These are phyloP conservation scores for Malurus leucopterus DNA, from an alignment of 2,797 vertebrate species.

Conservation along the genomic window DNA sequence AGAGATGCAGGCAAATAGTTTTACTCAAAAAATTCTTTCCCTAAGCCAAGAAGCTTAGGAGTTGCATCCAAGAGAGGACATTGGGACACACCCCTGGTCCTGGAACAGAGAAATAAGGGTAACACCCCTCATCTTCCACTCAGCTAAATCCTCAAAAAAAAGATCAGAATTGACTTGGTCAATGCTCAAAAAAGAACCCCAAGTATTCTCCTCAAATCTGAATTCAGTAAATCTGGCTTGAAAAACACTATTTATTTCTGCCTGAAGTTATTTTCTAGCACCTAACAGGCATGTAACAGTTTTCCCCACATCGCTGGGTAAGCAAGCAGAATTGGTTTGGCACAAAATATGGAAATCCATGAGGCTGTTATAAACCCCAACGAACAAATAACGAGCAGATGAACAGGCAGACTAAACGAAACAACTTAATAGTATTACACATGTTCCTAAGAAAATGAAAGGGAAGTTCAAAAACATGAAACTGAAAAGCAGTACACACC, in stretches of 20 bases:
- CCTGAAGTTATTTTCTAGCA: not conserved
- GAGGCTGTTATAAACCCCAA: conserved; percentile 51
- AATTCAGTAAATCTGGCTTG: not conserved
- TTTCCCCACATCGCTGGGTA: conserved; percentile 66
- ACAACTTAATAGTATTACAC: conserved; percentile 47
- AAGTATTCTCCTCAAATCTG: not conserved
- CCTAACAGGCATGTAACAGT: conserved; percentile 73
- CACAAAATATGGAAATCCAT: conserved; percentile 54
- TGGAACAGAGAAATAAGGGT: not conserved
- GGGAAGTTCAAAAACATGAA: conserved; percentile 74
- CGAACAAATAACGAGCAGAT: conserved; percentile 54
- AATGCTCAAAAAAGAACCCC: not conserved
- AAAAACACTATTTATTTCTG: not conserved
- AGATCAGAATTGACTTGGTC: not conserved
- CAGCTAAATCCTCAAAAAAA: not conserved
- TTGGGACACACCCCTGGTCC: not conserved
- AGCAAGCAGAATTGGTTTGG: conserved; percentile 69
- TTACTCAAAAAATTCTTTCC: not conserved
- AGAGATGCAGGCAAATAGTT: not conserved
- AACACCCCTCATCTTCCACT: not conserved
- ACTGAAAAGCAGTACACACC: conserved; percentile 96
- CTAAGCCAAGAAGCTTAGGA: not conserved
- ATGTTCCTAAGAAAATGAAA: conserved; percentile 72
- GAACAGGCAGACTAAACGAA: conserved; percentile 64
- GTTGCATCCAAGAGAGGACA: not conserved